Percentiles rank a stretch among this genome's conserved stretches.
Conservation (phyloP, 2,888 invertebrate species). For the Myathropa florea region DNA sequence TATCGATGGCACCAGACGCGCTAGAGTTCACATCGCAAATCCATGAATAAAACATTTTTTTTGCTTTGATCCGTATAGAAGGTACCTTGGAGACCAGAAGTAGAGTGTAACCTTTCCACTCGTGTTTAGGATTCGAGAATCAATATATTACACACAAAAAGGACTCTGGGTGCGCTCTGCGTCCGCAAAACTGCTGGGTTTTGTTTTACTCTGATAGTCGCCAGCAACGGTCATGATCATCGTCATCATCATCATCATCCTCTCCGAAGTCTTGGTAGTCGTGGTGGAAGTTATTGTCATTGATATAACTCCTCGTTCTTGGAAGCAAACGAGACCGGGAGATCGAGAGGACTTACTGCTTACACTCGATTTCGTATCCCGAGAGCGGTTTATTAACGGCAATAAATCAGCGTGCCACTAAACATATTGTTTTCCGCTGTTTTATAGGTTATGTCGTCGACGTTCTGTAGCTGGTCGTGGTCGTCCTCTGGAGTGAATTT, state of each 20-base stretch:
- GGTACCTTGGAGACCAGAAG: constrained; percentile 14
- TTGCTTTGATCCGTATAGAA: not conserved
- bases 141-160: constrained; percentile 68
- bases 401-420: constrained; percentile 71
- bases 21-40: constrained; percentile 64
- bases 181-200: not conserved
- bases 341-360: constrained; percentile 46
- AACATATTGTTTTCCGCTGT: constrained; percentile 70
- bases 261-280: not conserved
- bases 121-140: constrained; percentile 58
- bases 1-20: constrained; percentile 55
- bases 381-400: constrained; percentile 68
- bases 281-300: constrained; percentile 36
- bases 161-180: constrained; percentile 33
- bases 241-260: constrained; percentile 39
- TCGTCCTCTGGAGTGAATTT: constrained; percentile 49
- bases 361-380: constrained; percentile 52
- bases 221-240: constrained; percentile 23
- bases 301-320: constrained; percentile 38
- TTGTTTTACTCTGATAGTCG: constrained; percentile 30
- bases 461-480: not conserved
- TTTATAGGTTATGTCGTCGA: constrained; percentile 66
- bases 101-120: constrained; percentile 43
- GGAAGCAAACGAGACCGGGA: constrained; percentile 60
- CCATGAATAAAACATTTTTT: constrained; percentile 69